phyloP scores from a whole-genome alignment of 1,140 invertebrate genomes.

The Artemia franciscana region DNA sequence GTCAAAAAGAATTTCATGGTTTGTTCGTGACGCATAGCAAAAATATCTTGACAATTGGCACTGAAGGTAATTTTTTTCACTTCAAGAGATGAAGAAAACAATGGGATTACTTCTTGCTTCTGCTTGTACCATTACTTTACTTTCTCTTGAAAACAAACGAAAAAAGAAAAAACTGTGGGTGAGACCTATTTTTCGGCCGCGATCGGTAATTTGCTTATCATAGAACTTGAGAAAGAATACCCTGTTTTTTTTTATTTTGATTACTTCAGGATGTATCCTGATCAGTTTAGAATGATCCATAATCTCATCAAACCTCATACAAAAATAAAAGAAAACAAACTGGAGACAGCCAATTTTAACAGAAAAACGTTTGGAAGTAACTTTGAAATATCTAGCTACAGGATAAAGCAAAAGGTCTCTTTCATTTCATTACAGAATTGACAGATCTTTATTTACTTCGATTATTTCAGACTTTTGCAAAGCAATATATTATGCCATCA shows the following conservation, averaged over 20 bases:
- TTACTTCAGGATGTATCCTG: background rate
- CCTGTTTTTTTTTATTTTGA: background rate
- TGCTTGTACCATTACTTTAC: too few relatives aligned
- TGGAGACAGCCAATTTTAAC: background rate
- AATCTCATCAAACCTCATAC: background rate
- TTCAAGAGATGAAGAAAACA: too few relatives aligned
- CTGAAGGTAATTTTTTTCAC: too few relatives aligned
- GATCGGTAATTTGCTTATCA: background rate
- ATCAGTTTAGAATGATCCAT: background rate
- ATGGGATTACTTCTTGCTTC: background rate
- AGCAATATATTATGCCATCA: constrained; percentile 1
- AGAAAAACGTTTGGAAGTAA: background rate
- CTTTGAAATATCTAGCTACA: constrained; percentile 7
- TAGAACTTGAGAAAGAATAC: background rate
- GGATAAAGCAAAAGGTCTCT: constrained; percentile 5
- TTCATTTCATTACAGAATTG: constrained; percentile 1
- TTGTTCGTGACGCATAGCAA: too few relatives aligned
- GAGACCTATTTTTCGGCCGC: too few relatives aligned
- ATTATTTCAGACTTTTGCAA: constrained; percentile 1
- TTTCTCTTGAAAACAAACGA: too few relatives aligned
- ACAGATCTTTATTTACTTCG: background rate
- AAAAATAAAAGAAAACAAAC: background rate
- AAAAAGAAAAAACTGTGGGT: too few relatives aligned
- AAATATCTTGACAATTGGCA: too few relatives aligned
- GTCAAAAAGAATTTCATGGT: too few relatives aligned